Evolutionary conservation across 1,140 invertebrate genomes (phyloP).

Genomic region (Drosophila malerkotliana): DNA sequence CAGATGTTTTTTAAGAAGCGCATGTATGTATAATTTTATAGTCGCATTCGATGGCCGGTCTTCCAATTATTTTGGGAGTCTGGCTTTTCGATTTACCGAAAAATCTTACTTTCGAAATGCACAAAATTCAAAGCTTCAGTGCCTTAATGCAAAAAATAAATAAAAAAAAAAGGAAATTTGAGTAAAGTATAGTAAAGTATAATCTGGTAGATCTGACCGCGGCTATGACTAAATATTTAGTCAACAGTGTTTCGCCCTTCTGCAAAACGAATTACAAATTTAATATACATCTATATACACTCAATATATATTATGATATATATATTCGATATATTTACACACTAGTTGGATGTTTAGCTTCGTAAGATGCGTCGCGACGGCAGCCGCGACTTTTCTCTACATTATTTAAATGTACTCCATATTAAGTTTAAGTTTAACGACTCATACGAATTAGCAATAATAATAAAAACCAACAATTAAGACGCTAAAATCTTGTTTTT

Average conservation of each 20-base stretch:
- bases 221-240: conserved; percentile 33
- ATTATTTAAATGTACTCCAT: conserved; percentile 74
- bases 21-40: conserved; percentile 56
- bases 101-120: conserved; percentile 66
- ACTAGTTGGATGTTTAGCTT: conserved; percentile 77
- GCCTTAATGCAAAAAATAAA: conserved; percentile 71
- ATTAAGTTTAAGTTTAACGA: conserved; percentile 78
- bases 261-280: conserved; percentile 64
- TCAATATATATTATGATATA: conserved; percentile 56
- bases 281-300: conserved; percentile 74
- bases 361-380: conserved; percentile 50
- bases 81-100: conserved; percentile 16
- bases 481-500: conserved; percentile 20
- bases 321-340: conserved; percentile 73
- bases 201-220: conserved; percentile 25
- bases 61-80: conserved; percentile 4
- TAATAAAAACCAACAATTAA: conserved; percentile 49
- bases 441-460: conserved; percentile 77
- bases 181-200: conserved; percentile 45
- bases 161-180: conserved; percentile 22
- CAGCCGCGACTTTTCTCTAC: conserved; percentile 52
- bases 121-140: conserved; percentile 82
- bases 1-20: conserved; percentile 46
- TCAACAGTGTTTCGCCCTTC: conserved; percentile 24
- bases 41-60: conserved; percentile 33